These are phyloP conservation scores for Ylistrum balloti DNA, from an alignment of 1,140 invertebrate species.

Conservation along the genomic window DNA sequence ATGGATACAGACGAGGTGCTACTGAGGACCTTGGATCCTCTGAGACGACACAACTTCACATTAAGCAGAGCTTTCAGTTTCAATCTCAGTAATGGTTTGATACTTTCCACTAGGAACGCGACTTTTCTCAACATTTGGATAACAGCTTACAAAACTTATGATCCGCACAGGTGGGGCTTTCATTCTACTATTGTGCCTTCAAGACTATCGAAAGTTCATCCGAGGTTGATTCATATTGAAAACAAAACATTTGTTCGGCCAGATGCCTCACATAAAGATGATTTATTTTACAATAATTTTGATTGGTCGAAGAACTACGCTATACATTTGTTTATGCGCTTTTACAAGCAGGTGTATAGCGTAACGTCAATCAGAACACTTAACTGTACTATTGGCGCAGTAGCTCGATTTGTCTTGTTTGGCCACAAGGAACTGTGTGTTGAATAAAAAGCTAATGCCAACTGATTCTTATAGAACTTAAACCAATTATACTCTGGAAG, in stretches of 20 bases:
- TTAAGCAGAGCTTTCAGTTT: constrained; percentile 57
- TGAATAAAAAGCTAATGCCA: background rate
- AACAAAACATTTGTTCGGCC: constrained; percentile 59
- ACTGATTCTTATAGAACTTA: no score
- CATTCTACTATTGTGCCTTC: constrained; percentile 56
- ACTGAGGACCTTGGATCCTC: constrained; percentile 59
- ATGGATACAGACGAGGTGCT: constrained; percentile 69
- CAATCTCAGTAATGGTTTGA: constrained; percentile 61
- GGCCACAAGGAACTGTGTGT: constrained; percentile 58
- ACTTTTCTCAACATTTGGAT: constrained; percentile 56
- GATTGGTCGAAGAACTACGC: constrained; percentile 65
- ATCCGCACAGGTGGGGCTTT: constrained; percentile 31
- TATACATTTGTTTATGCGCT: constrained; percentile 59
- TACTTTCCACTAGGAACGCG: constrained; percentile 58
- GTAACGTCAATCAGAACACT: constrained; percentile 27
- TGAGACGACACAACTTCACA: constrained; percentile 59
- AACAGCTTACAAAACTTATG: constrained; percentile 53
- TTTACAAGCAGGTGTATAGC: constrained; percentile 37
- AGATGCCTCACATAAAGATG: constrained; percentile 53
- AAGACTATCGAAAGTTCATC: constrained; percentile 50
- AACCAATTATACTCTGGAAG: no score
- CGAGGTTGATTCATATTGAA: constrained; percentile 61
- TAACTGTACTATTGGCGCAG: constrained; percentile 52
- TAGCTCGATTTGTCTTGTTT: constrained; percentile 26
- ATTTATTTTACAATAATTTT: constrained; percentile 58